These are phyloP conservation scores for Phymastichus coffea DNA, from an alignment of 1,140 invertebrate genomes.

Conservation along the genomic window DNA sequence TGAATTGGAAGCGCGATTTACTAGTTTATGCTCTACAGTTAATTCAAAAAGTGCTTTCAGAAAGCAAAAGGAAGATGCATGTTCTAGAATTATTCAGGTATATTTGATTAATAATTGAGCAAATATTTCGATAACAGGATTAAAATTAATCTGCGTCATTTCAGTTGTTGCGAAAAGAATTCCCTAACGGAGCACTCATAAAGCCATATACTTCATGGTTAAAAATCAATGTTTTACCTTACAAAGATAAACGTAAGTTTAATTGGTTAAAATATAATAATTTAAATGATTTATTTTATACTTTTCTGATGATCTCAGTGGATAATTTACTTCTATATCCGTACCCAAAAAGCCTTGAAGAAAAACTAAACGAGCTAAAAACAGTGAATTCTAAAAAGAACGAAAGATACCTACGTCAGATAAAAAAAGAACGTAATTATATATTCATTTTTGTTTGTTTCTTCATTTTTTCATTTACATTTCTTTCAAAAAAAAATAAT, in stretches of 20 bases:
- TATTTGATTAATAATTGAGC: not conserved
- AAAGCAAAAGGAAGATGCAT: slow-evolving; percentile 13
- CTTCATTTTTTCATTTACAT: not conserved
- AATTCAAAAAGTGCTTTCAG: not conserved
- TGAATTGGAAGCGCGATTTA: slow-evolving; percentile 11
- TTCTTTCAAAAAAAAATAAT: slow-evolving; percentile 5
- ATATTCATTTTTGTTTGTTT: not conserved
- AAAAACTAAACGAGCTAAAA: slow-evolving; percentile 36
- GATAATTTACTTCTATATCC: slow-evolving; percentile 40
- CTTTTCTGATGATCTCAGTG: slow-evolving; percentile 28
- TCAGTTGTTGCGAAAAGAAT: slow-evolving; percentile 34
- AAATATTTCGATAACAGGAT: not conserved
- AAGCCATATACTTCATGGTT: slow-evolving; percentile 43
- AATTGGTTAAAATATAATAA: not conserved
- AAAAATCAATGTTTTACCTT: slow-evolving; percentile 31
- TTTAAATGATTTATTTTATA: slow-evolving; percentile 1
- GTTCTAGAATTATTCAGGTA: slow-evolving; percentile 23
- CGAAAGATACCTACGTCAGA: slow-evolving; percentile 31
- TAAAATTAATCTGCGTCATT: not conserved
- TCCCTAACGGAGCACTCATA: slow-evolving; percentile 31
- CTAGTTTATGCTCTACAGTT: not conserved
- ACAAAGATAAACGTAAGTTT: slow-evolving; percentile 30
- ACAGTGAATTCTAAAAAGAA: slow-evolving; percentile 33
- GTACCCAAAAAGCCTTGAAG: slow-evolving; percentile 36
- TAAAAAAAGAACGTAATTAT: slow-evolving; percentile 31